Evolutionary conservation across 35 echinoderm and acorn worm genomes (phyloP).

Genomic region (Heliocidaris tuberculata): DNA sequence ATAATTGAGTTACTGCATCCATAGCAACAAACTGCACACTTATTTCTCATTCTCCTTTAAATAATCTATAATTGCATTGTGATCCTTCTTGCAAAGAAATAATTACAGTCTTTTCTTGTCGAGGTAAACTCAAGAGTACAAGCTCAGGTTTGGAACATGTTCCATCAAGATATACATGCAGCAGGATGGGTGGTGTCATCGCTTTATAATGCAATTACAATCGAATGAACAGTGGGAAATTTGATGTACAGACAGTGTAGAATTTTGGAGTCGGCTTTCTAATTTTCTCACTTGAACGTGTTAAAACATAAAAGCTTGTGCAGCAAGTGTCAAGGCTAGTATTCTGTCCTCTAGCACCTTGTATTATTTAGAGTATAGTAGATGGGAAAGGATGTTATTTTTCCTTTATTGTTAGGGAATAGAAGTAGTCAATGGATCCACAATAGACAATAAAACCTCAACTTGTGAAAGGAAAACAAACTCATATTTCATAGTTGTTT

Average conservation of each 20-base stretch:
- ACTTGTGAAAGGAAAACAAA: too few species aligned
- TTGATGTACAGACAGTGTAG: not conserved
- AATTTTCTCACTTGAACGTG: not conserved
- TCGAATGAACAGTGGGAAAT: not conserved
- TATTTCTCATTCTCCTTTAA: not conserved
- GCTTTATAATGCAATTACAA: not conserved
- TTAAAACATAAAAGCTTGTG: not conserved
- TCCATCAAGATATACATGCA: not conserved
- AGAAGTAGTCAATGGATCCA: not conserved
- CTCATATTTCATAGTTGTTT: too few species aligned
- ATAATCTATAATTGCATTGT: not conserved
- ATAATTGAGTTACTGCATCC: not conserved
- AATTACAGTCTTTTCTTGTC: not conserved
- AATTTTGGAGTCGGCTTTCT: not conserved
- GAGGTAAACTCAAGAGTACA: not conserved
- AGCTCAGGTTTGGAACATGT: not conserved
- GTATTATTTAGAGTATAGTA: not conserved
- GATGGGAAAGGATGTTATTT: not conserved
- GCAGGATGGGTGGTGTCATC: not conserved
- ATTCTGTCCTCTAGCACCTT: not conserved
- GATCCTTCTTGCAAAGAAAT: not conserved
- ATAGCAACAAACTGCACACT: not conserved
- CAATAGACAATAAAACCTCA: not conserved
- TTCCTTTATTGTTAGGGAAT: not conserved
- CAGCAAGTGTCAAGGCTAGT: not conserved